These are phyloP conservation scores for Ptychobarbus kaznakovi DNA, from an alignment of 2,797 vertebrate species.

Conservation along the genomic window DNA sequence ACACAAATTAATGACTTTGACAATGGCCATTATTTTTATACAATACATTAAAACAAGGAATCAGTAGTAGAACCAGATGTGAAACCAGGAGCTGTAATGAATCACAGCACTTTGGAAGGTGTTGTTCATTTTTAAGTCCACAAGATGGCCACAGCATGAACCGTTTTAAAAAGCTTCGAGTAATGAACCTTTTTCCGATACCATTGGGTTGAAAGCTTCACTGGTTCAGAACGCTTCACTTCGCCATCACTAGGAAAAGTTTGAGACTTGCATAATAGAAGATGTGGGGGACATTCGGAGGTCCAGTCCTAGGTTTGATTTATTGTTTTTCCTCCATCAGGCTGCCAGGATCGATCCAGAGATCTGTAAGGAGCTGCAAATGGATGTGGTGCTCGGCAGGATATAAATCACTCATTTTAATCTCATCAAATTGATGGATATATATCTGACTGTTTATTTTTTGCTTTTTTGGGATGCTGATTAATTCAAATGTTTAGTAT, in stretches of 20 bases:
- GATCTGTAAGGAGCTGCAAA: slow-evolving; percentile 56
- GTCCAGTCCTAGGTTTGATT: not conserved
- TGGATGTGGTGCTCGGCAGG: slow-evolving; percentile 36
- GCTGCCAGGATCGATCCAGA: slow-evolving; percentile 31
- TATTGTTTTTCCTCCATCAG: not conserved
- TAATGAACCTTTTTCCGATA: too few relatives aligned
- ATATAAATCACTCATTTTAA: slow-evolving; percentile 22
- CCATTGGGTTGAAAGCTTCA: too few relatives aligned
- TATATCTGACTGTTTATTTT: not conserved
- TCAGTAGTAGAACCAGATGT: too few relatives aligned
- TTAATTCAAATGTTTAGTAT: not conserved
- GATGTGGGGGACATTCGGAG: not conserved
- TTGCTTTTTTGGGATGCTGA: not conserved
- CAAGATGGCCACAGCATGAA: too few relatives aligned
- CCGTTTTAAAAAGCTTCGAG: too few relatives aligned
- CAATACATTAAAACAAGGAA: too few relatives aligned
- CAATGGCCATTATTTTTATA: too few relatives aligned
- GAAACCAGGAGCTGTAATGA: too few relatives aligned
- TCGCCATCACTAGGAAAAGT: not conserved
- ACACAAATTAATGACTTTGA: too few relatives aligned
- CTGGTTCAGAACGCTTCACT: too few relatives aligned
- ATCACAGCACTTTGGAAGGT: too few relatives aligned
- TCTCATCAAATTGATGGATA: not conserved
- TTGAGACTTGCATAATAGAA: not conserved
- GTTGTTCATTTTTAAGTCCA: too few relatives aligned